phyloP scores from a whole-genome alignment of 2,888 invertebrate species.

The Scrobipalpa atriplicella region DNA sequence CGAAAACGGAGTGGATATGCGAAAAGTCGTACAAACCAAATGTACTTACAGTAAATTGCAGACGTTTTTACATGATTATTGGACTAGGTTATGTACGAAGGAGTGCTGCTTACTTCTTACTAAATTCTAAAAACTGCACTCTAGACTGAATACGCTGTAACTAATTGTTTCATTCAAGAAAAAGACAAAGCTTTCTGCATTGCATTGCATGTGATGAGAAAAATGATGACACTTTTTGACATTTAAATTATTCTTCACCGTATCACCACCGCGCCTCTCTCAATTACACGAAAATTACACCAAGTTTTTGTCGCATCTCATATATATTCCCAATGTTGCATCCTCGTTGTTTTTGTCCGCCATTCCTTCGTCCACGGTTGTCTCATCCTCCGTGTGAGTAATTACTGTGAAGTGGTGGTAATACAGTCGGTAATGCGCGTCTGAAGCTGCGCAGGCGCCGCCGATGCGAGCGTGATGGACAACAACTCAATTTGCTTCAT shows the following conservation, averaged over 20 bases:
- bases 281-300: slow-evolving; percentile 6
- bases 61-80: neutral
- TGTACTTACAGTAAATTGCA: neutral
- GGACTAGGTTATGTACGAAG: neutral
- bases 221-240: neutral
- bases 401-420: slow-evolving; percentile 3
- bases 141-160: no score
- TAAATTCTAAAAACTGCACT: neutral
- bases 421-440: neutral
- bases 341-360: slow-evolving; percentile 28
- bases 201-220: neutral
- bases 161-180: neutral
- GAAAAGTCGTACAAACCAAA: slow-evolving; percentile 15
- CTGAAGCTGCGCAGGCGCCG: slow-evolving; percentile 45
- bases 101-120: slow-evolving; percentile 1
- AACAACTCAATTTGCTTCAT: slow-evolving; percentile 63
- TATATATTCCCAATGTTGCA: neutral
- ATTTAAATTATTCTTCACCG: neutral
- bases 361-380: slow-evolving; percentile 18
- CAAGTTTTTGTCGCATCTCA: neutral
- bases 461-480: slow-evolving; percentile 47
- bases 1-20: slow-evolving; percentile 42
- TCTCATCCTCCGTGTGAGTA: slow-evolving; percentile 9
- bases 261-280: neutral
- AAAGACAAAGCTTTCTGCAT: no score